These are phyloP conservation scores for Altica lythri DNA, from an alignment of 2,888 invertebrate species.

Conservation along the genomic window DNA sequence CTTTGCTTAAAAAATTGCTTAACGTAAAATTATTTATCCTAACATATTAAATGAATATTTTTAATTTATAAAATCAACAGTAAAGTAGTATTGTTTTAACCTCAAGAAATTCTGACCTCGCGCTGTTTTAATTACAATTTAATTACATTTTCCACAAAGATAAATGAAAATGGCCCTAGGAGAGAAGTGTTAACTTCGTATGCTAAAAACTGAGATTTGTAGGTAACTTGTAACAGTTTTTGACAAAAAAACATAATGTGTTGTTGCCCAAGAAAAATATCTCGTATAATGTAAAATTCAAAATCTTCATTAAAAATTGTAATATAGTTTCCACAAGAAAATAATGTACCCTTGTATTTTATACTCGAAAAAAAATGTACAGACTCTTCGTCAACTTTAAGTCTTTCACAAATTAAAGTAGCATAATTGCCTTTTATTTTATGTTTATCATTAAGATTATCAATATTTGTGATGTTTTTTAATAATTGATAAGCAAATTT, in stretches of 20 bases:
- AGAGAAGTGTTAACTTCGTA: conserved; percentile 12
- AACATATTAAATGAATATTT: background rate
- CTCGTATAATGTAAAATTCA: conserved; percentile 4
- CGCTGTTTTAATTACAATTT: conserved; percentile 17
- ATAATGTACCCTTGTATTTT: conserved; percentile 7
- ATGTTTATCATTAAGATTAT: background rate
- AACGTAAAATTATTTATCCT: background rate
- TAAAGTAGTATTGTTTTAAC: conserved; percentile 17
- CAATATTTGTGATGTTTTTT: conserved; percentile 11
- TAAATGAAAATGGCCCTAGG: conserved; percentile 15
- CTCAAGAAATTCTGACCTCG: conserved; percentile 7
- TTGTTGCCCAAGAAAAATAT: conserved; percentile 14
- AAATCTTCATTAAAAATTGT: conserved; percentile 3
- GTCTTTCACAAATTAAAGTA: conserved; percentile 9
- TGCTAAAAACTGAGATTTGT: conserved; percentile 15
- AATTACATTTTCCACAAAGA: conserved; percentile 7
- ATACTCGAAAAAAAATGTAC: background rate
- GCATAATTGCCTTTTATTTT: conserved; percentile 5
- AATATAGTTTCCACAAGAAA: conserved; percentile 3
- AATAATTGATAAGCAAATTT: conserved; percentile 19
- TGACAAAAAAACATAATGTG: conserved; percentile 12
- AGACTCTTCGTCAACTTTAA: conserved; percentile 1
- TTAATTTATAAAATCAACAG: background rate
- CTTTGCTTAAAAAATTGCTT: no score
- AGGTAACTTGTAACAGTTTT: conserved; percentile 2